A percentile compares a stretch with the other conserved stretches of the same genome.
Conservation (phyloP, 2,113 vertebrate genomes). For the Hemiprocne comata region DNA sequence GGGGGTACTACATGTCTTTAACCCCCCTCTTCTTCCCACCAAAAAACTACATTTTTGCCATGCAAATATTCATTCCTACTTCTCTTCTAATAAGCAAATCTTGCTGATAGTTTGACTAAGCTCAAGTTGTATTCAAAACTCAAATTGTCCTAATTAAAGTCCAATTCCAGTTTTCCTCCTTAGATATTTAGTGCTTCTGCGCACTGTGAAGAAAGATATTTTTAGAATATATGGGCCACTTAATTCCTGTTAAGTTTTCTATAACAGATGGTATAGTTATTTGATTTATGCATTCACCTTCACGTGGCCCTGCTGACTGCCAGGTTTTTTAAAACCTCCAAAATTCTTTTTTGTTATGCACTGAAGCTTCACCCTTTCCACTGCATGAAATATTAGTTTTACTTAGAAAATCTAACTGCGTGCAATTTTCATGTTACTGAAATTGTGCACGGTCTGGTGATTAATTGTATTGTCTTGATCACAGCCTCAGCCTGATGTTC, state of each 20-base stretch:
- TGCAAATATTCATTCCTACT: not conserved
- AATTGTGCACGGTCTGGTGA: constrained; percentile 72
- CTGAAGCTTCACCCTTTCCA: constrained; percentile 62
- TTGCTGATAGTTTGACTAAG: constrained; percentile 40
- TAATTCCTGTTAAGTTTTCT: constrained; percentile 75
- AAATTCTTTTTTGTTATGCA: constrained; percentile 64
- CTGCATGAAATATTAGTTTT: constrained; percentile 74
- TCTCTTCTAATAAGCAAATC: constrained; percentile 33
- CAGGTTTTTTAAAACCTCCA: constrained; percentile 44
- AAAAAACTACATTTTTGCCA: not conserved
- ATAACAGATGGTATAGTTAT: constrained; percentile 75
- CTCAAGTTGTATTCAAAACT: constrained; percentile 41
- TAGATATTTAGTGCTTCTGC: constrained; percentile 57
- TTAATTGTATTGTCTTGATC: constrained; percentile 76
- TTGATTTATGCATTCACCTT: constrained; percentile 78
- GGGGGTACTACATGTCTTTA: not conserved
- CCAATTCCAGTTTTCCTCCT: constrained; percentile 48
- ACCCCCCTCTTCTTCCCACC: not conserved
- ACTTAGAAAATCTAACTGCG: constrained; percentile 56
- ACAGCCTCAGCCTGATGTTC: constrained; percentile 68
- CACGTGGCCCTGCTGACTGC: constrained; percentile 74
- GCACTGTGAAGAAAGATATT: constrained; percentile 67
- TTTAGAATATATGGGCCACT: constrained; percentile 74
- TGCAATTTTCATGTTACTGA: constrained; percentile 70
- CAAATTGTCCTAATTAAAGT: constrained; percentile 61